phyloP scores from a whole-genome alignment of 2,113 vertebrate genomes.

The Girardinichthys multiradiatus region DNA sequence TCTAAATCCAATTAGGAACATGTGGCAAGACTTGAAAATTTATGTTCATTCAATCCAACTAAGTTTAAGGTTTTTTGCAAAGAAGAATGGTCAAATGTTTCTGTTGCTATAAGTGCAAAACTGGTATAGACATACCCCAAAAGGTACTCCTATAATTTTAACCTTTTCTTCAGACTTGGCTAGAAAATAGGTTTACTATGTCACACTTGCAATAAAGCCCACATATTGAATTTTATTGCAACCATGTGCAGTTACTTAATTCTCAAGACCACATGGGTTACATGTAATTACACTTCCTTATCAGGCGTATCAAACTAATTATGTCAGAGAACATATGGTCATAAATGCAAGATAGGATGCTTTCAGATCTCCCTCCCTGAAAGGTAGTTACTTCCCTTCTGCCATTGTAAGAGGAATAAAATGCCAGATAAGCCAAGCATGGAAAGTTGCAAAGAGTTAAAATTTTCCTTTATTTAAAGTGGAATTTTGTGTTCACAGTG shows the following conservation, averaged over 20 bases:
- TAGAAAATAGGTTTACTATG: background rate
- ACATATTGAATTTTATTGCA: background rate
- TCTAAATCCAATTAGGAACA: too few relatives aligned
- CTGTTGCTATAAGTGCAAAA: too few relatives aligned
- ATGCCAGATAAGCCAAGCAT: background rate
- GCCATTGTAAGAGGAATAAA: background rate
- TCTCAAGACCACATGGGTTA: slow-evolving; percentile 1
- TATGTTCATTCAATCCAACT: too few relatives aligned
- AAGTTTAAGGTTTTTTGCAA: too few relatives aligned
- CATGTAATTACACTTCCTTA: slow-evolving; percentile 33
- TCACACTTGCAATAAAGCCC: slow-evolving; percentile 25
- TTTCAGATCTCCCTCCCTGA: too few relatives aligned
- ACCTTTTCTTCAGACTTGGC: background rate
- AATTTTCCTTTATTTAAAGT: background rate
- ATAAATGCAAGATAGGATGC: background rate
- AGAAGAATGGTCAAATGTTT: too few relatives aligned
- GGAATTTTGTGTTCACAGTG: background rate
- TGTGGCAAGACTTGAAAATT: too few relatives aligned
- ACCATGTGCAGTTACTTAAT: slow-evolving; percentile 26
- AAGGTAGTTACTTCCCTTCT: background rate
- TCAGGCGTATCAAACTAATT: slow-evolving; percentile 27
- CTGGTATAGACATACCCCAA: too few relatives aligned
- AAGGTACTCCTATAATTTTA: too few relatives aligned
- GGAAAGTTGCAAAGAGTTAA: background rate
- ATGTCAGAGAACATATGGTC: background rate